A percentile compares a stretch with the other conserved stretches of the same genome.
Conservation (phyloP, 2,888 invertebrate species). For the Caradrina clavipalpis region DNA sequence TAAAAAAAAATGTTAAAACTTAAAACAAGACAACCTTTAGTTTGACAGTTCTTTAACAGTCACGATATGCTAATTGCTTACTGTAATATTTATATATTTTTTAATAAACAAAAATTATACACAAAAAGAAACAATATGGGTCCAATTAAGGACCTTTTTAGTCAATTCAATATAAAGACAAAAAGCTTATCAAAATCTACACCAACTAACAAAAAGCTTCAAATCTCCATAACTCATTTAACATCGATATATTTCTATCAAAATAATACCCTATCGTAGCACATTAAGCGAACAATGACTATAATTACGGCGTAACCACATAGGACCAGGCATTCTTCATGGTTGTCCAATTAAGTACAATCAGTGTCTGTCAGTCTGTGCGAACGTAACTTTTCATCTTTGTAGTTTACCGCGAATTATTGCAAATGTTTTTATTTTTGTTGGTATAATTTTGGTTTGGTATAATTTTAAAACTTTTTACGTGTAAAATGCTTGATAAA, state of each 20-base stretch:
- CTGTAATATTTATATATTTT: too few species aligned
- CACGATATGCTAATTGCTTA: too few species aligned
- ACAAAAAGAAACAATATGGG: too few species aligned
- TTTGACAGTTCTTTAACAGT: too few species aligned
- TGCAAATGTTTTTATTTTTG: conserved; percentile 13
- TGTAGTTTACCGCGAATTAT: conserved; percentile 39
- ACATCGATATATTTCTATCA: conserved; percentile 59
- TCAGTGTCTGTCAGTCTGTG: conserved; percentile 25
- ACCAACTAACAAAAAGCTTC: background rate
- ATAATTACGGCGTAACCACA: conserved; percentile 55
- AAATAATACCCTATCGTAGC: conserved; percentile 37
- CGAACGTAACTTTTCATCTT: conserved; percentile 21
- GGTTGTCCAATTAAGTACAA: conserved; percentile 54
- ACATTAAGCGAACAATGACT: conserved; percentile 56
- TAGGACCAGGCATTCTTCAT: conserved; percentile 55
- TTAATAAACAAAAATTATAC: too few species aligned
- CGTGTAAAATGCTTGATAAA: too few species aligned
- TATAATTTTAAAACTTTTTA: background rate
- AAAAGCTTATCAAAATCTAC: background rate
- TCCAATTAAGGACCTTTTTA: too few species aligned
- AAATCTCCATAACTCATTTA: conserved; percentile 22
- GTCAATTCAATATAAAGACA: background rate
- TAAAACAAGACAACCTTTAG: too few species aligned
- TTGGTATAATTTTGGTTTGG: background rate
- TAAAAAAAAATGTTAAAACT: too few species aligned